Conservation (phyloP, 2,797 vertebrate species). For the Tiaroga cobitis region DNA sequence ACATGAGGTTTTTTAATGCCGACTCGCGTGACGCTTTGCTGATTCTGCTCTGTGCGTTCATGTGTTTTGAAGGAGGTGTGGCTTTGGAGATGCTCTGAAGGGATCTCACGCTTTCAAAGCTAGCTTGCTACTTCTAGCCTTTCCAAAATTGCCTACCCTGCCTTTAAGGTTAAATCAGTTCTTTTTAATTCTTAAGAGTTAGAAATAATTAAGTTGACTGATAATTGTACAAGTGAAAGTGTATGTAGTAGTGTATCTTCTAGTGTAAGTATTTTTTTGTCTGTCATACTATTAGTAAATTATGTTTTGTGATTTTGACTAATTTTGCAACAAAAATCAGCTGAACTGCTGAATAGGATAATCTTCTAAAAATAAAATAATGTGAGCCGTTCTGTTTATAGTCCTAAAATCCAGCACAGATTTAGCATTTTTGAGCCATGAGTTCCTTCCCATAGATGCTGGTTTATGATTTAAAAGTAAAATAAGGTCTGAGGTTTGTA, state of each 20-base stretch:
- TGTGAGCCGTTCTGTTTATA: neutral
- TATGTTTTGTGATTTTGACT: neutral
- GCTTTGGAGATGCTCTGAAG: too few species aligned
- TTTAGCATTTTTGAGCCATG: too few species aligned
- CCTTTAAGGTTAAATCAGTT: too few species aligned
- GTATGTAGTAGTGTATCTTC: too few species aligned
- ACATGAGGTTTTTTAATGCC: too few species aligned
- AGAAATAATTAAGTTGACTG: neutral
- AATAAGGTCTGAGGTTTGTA: neutral
- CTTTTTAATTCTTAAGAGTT: neutral
- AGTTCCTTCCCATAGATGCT: neutral
- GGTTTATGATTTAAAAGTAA: slow-evolving; percentile 1
- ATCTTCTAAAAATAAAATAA: neutral
- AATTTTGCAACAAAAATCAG: neutral
- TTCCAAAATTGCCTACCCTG: too few species aligned
- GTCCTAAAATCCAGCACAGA: neutral
- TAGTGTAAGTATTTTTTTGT: neutral
- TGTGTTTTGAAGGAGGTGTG: too few species aligned
- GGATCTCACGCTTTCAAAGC: too few species aligned
- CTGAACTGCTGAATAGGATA: neutral
- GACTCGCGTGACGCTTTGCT: too few species aligned
- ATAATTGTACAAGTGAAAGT: neutral
- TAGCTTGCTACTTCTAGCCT: too few species aligned
- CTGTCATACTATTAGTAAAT: neutral
- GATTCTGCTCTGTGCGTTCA: too few species aligned